Evolutionary conservation across 2,113 vertebrate genomes (phyloP), one percentile per base, ranked within the genome.

Genomic region (Coptodon rendalli): DNA sequence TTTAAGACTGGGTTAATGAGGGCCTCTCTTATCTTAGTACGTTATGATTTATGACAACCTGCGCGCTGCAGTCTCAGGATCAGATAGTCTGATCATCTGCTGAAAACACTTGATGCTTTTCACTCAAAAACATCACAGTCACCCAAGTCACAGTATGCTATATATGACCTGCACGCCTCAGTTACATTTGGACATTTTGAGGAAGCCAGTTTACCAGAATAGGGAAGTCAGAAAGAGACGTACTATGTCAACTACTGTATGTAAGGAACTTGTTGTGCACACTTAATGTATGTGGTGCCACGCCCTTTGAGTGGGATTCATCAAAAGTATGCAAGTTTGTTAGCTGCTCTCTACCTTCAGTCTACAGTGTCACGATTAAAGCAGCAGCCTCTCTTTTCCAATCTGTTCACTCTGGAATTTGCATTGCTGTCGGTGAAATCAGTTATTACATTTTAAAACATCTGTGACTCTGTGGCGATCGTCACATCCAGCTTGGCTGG

Each of bases 131-230:
- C 34, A 10, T 7, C 53, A 57, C 36, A 56, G 22, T 24, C 1
- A 22, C 8, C 9, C 16, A 52, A 12, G 27, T 3, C 7, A 19
- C 27, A 27, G 11, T 22, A 3, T 53, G 17, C 5, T 11, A 0
- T 11, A 34, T 11, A 16, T 80, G 8, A 9, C 7, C 27, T 61
- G 8, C 40, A 27, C 11, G 6, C 24, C 19, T 36, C 14, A 27
- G 8, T 56, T 27, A 7, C 31, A 63, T 12, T 76, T 16, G 61
- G 17, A 2, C 16, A 36, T 56, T 89, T 90, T 88, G 87, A 92
- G 92, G 93, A 93, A 94, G 91, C 59, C 17, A 8, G 78, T 34
- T 63, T 79, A 48, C 7, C 76, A 79, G 84, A 93, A 93, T 89
- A 52, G 24, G 92, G 93, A 94, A 94, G 91, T 93, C 13, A 40